Conservation (phyloP, 1,140 invertebrate species). For the Drosophila auraria region DNA sequence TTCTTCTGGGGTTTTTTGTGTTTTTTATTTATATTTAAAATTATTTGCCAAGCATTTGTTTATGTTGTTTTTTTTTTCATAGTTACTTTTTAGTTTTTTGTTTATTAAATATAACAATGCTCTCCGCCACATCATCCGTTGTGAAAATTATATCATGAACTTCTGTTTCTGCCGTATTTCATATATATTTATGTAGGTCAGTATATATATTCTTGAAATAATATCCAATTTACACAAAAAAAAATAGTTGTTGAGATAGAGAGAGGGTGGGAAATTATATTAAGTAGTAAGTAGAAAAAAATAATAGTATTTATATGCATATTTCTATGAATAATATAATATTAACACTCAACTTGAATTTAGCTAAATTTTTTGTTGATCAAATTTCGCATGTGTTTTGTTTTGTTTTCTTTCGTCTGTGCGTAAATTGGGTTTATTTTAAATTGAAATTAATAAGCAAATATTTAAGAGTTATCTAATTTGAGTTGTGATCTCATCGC, state of each 20-base stretch:
- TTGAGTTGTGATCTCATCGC: conserved; percentile 31
- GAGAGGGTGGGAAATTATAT: conserved; percentile 15
- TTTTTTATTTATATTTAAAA: conserved; percentile 57
- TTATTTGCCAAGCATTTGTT: conserved; percentile 61
- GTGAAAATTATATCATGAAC: conserved; percentile 58
- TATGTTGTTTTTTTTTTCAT: conserved; percentile 25
- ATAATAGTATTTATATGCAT: conserved; percentile 39
- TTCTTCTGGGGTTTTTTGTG: conserved; percentile 17
- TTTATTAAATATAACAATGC: conserved; percentile 76
- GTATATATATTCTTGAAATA: conserved; percentile 54
- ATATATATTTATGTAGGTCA: conserved; percentile 31
- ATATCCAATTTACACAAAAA: conserved; percentile 47
- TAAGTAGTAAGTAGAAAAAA: conserved; percentile 39
- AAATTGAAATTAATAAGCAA: conserved; percentile 49
- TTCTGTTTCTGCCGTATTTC: conserved; percentile 15
- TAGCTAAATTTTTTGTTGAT: conserved; percentile 68
- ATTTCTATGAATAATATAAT: conserved; percentile 42
- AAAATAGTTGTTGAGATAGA: conserved; percentile 17
- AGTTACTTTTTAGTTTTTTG: conserved; percentile 33
- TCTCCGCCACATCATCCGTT: conserved; percentile 40
- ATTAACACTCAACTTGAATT: conserved; percentile 69
- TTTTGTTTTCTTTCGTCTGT: conserved; percentile 39
- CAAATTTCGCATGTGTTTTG: conserved; percentile 40
- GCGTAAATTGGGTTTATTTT: conserved; percentile 46
- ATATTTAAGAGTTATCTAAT: conserved; percentile 43